These are phyloP conservation scores for Diglossa cyanea DNA, from an alignment of 2,797 vertebrate genomes.

Conservation along the genomic window DNA sequence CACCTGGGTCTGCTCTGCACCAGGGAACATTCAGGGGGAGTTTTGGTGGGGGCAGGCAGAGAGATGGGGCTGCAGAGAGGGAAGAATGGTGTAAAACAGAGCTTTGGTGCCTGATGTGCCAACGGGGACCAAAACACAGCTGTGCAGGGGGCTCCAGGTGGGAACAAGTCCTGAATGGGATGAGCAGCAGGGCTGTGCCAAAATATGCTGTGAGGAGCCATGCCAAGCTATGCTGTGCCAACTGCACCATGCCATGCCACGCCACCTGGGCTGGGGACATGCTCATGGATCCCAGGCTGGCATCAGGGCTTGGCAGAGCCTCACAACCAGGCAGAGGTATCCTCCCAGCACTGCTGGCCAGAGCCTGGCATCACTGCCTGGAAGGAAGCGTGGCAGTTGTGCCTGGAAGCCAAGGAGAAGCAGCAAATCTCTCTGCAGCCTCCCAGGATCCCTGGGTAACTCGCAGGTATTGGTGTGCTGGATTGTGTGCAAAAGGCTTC, in stretches of 20 bases:
- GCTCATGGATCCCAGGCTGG: accelerated
- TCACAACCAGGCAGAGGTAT: neutral
- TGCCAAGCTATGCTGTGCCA: neutral
- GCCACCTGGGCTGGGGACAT: accelerated
- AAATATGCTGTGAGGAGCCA: neutral
- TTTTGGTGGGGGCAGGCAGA: neutral
- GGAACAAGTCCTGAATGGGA: accelerated
- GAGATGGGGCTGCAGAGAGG: neutral
- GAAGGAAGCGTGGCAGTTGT: accelerated
- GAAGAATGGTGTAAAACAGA: accelerated
- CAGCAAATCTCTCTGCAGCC: neutral
- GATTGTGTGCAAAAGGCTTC: conserved; percentile 28
- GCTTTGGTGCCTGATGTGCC: neutral
- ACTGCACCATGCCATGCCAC: accelerated
- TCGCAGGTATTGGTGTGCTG: neutral
- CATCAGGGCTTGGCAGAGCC: accelerated
- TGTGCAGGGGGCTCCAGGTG: neutral
- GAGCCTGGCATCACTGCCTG: neutral
- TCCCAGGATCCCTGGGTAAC: neutral
- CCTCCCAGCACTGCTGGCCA: accelerated
- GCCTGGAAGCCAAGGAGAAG: neutral
- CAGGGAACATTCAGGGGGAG: neutral
- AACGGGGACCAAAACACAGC: accelerated
- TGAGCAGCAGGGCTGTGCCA: neutral
- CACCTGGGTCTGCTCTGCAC: neutral